Base-by-base conservation (phyloP, 2,113 vertebrate genomes). In the Thunnus maccoyii region DNA sequence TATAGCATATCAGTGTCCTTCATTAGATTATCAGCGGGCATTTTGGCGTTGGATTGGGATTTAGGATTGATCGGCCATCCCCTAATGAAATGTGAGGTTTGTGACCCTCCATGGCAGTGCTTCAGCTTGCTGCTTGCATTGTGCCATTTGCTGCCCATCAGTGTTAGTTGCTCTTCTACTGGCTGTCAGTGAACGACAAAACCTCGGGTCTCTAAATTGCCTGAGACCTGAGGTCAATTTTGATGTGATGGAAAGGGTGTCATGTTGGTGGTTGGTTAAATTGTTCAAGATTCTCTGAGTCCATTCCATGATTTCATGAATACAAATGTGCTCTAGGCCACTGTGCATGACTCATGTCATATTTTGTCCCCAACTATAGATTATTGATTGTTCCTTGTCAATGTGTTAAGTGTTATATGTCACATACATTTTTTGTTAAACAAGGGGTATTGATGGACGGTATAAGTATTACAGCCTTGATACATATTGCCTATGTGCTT, bases 71-170 rank as follows among this genome's bases (percentile, higher is more conserved):
- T 88, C 22, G 46, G 32, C 46, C 13, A 41, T 72, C 17, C 36
- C 9, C 36, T 80, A 84, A 86, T 88, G 67, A 83, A 88, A 86
- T 64, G 73, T 76, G 66, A 88, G 62, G 79, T 89, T 88, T 88
- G 72, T 80, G 86, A 86, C 86, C 78, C 44, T 60, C 51, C 50
- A 70, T 86, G 76, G 80, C 78, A 72, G 57, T 60, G 75, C 60
- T 52, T 32, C 27, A 46, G 66, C 74, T 63, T 11, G 16, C 71
- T 69, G 44, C 72, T 22, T 41, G 17, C 57, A 63, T 46, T 16
- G 13, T 2, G 70, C 61, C 81, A 64, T 79, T 83, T 80, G 61
- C 66, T 86, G 77, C 64, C n/a, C 30, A 15, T 82, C 68, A 62
- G 51, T 55, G 58, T 79, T 74, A 80, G 72, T 36, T 58, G 46